Evolutionary conservation across 2,113 vertebrate species (phyloP).

Genomic region (Oplegnathus fasciatus): DNA sequence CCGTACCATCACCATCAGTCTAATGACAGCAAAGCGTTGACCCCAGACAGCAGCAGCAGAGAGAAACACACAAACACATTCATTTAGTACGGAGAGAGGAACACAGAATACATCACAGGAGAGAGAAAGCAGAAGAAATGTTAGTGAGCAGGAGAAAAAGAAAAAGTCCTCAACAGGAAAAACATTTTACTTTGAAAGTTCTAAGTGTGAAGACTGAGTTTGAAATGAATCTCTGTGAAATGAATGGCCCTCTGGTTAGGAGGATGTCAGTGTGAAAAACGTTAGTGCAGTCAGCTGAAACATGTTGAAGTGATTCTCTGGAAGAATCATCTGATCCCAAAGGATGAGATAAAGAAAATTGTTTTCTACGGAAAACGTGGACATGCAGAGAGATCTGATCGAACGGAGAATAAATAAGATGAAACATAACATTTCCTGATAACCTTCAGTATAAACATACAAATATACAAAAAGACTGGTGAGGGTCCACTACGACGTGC

Average conservation of each 20-base stretch:
- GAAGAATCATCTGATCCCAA: neutral
- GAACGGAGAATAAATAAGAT: neutral
- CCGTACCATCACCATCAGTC: neutral
- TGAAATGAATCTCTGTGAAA: no score
- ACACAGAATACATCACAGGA: neutral
- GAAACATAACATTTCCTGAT: neutral
- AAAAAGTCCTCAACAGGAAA: no score
- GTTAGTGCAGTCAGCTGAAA: neutral
- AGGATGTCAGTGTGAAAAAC: no score
- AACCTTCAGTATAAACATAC: no score
- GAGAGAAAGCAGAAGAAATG: neutral
- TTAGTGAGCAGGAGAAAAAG: neutral
- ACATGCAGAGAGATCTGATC: neutral
- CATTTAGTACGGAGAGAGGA: neutral
- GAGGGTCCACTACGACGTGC: no score
- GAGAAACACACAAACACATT: slow-evolving; percentile 7
- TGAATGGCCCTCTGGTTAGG: no score
- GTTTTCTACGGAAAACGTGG: no score
- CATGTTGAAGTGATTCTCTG: neutral
- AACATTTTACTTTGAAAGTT: no score
- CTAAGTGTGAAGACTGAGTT: no score
- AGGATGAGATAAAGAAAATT: no score
- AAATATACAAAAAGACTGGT: no score
- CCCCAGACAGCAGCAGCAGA: slow-evolving; percentile 29
- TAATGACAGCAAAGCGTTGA: neutral